Evolutionary conservation across 2,113 vertebrate genomes (phyloP), one percentile per base, ranked within the genome.

Genomic region (Polypterus senegalus): DNA sequence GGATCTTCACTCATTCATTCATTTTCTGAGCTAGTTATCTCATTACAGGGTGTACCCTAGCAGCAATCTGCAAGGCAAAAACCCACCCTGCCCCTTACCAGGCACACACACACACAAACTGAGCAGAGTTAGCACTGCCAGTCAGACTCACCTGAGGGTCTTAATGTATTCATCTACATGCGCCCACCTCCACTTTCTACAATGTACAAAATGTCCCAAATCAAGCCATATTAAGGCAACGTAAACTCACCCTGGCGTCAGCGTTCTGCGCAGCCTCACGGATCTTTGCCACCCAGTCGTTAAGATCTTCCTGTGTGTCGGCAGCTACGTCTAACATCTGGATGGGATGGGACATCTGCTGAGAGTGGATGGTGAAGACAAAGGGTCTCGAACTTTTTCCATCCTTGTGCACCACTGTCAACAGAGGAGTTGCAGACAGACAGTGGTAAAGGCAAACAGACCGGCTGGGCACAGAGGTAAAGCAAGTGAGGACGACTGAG

Each of bases 311-410:
- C 70, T 71, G 70, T 4, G 70, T 73, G 67, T 85, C 80, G 0
- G 82, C 76, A 0, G 83, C 81, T 61, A 82, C 78, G 0, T 87
- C 82, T 63, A 87, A 70, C 5, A 67, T 72, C 77, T 82, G 82
- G 3, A 78, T 76, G 1, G 85, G 83, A 64, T 79, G 82, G 3
- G 80, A 77, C 62, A 77, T 72, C 56, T 84, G 73, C 76, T 84
- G 81, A 46, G 79, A 84, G 74, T 86, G 83, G 61, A 87, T 66
- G 0, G 82, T 86, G 75, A 82, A 86, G 9, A 87, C 82, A 46
- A 67, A 71, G 3, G 78, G 71, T 51, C 78, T 71, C 2, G 71
- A 72, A 43, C 81, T 79, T 63, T 80, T 80, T 46, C 83, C 84
- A 1, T 86, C 84, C 65, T 83, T 84, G 7, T 77, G 77, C 10